Evolutionary conservation across 2,113 vertebrate species (phyloP).

Genomic region (Anhinga anhinga): DNA sequence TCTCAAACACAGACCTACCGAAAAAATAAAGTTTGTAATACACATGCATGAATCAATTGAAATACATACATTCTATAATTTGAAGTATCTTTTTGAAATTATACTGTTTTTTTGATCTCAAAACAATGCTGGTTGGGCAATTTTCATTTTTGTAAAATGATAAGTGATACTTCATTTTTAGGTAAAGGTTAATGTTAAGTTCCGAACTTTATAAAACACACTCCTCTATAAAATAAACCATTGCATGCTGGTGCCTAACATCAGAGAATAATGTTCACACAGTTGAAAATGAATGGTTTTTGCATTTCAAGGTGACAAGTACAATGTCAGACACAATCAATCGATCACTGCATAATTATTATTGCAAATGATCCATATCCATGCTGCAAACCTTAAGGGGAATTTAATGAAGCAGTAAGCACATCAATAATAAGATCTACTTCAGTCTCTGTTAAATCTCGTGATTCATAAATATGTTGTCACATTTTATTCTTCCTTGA

Average conservation of each 20-base stretch:
- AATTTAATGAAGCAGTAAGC: slow-evolving; percentile 84
- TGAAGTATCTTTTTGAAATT: slow-evolving; percentile 46
- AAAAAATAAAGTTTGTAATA: neutral
- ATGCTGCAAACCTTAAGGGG: slow-evolving; percentile 79
- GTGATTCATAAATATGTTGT: slow-evolving; percentile 75
- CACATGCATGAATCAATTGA: neutral
- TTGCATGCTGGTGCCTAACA: slow-evolving; percentile 36
- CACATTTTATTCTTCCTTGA: slow-evolving; percentile 68
- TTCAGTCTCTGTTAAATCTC: slow-evolving; percentile 74
- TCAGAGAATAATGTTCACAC: slow-evolving; percentile 58
- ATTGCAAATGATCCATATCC: slow-evolving; percentile 87
- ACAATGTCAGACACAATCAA: slow-evolving; percentile 85
- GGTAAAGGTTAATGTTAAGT: slow-evolving; percentile 68
- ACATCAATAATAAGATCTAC: slow-evolving; percentile 83
- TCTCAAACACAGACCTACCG: neutral
- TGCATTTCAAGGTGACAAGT: slow-evolving; percentile 84
- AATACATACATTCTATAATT: neutral
- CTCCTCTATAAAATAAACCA: slow-evolving; percentile 65
- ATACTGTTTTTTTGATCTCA: slow-evolving; percentile 51
- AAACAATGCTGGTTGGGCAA: slow-evolving; percentile 52
- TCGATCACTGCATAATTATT: slow-evolving; percentile 87
- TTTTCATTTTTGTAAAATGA: slow-evolving; percentile 62
- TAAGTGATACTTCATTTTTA: slow-evolving; percentile 70
- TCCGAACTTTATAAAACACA: slow-evolving; percentile 62
- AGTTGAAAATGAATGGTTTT: slow-evolving; percentile 75